phyloP scores from a whole-genome alignment of 2,888 invertebrate genomes.

The Rhamnusium bicolor region DNA sequence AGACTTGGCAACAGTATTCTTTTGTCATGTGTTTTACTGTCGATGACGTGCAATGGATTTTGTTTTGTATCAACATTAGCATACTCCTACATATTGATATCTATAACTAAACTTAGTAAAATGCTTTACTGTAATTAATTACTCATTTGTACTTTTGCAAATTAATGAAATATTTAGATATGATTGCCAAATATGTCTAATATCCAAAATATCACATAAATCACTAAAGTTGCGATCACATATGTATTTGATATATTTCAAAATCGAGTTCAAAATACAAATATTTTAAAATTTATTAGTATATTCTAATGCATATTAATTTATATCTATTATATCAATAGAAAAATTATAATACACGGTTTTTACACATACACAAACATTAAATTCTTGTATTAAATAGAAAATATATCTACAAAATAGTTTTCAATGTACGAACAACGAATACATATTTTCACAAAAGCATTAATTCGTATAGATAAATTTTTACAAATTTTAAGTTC shows the following conservation, averaged over 20 bases:
- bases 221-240: slow-evolving; percentile 6
- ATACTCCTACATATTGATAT: background rate
- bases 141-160: background rate
- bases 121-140: background rate
- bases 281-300: background rate
- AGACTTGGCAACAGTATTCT: no score
- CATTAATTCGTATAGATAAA: background rate
- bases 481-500: slow-evolving; percentile 4
- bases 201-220: background rate
- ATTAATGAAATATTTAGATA: background rate
- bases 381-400: background rate
- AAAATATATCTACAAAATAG: slow-evolving; percentile 3
- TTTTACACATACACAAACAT: background rate
- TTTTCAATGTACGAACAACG: background rate
- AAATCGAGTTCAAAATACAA: background rate
- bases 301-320: background rate
- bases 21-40: no score
- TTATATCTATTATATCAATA: background rate
- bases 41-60: no score
- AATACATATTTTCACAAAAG: background rate
- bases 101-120: slow-evolving; percentile 3
- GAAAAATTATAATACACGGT: background rate
- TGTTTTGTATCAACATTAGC: no score
- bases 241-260: background rate
- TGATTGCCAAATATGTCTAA: background rate